Percentiles rank a stretch among this genome's conserved stretches.
These are phyloP conservation scores for Puffinus mauretanicus DNA, from an alignment of 2,113 vertebrate genomes.

Conservation along the genomic window DNA sequence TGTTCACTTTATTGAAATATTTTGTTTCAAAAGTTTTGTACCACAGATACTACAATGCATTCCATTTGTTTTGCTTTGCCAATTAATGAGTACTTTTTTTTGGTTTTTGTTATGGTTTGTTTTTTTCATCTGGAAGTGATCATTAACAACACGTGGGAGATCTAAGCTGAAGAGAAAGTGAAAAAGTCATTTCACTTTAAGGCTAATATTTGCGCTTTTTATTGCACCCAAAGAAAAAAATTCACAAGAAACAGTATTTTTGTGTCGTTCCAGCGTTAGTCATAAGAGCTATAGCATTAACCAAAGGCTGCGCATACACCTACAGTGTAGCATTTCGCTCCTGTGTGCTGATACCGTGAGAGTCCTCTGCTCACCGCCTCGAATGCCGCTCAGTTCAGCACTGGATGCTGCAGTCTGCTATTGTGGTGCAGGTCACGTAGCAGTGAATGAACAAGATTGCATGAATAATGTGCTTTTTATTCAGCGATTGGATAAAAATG, in stretches of 20 bases:
- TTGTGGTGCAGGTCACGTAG: conserved; percentile 78
- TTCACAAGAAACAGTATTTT: neutral
- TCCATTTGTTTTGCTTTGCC: neutral
- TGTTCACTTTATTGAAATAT: neutral
- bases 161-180: neutral
- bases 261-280: neutral
- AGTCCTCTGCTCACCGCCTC: conserved; percentile 10
- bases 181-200: neutral
- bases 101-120: neutral
- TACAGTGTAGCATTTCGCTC: conserved; percentile 34
- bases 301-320: neutral
- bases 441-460: conserved; percentile 76
- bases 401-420: conserved; percentile 67
- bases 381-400: conserved; percentile 48
- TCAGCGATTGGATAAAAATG: conserved; percentile 75
- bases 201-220: neutral
- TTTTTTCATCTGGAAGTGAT: neutral
- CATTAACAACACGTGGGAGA: neutral
- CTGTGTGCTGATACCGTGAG: neutral
- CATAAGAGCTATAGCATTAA: neutral
- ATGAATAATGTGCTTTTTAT: conserved; percentile 78
- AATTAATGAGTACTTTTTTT: neutral
- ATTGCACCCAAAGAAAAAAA: neutral
- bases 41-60: neutral
- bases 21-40: neutral